Base-by-base conservation (phyloP, 2,113 vertebrate species). In the Ranitomeya imitator region DNA sequence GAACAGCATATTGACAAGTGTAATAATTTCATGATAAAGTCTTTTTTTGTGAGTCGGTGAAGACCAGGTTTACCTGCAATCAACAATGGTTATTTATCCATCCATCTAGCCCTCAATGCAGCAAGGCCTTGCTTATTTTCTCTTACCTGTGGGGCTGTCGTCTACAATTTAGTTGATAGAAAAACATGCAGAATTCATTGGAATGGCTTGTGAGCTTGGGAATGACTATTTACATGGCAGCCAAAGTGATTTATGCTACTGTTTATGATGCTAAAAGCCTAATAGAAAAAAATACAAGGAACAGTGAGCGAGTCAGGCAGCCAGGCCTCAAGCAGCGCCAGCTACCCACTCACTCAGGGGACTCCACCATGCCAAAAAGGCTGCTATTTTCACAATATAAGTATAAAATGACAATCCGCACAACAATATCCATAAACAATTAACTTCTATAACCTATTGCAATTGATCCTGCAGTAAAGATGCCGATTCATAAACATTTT, bases 221-320 rank as follows among this genome's bases (percentile, higher is more conserved):
- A 52, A 54, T 84, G 45, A 88, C 83, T 83, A 88, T 84, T 88
- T 88, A 78, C 81, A 78, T 74, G 82, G 81, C 81, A 85, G 16
- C 81, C 65, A 77, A 61, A 65, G 73, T 84, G 82, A 89, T 89
- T 89, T 89, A 90, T 86, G 86, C 83, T 78, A 79, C 83, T 85
- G 85, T 87, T 37, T 45, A 79, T 79, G 81, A 79, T 90, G 81
- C 63, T 90, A 90, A 90, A 73, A 83, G 71, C 80, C 1, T 90
- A 61, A 77, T 79, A 71, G 37, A 45, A 61, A 59, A 74, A 60
- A 55, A 85, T 74, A 65, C 77, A 85, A 79, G 60, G 19, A 4
- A 83, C 23, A 83, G 52, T 52, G 69, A 74, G 81, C n/a, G 80
- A 16, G 82, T 76, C 87, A 85, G 23, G 55, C 18, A 45, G 87